Evolutionary conservation across 1,140 invertebrate species (phyloP).

Genomic region (Drosophila oshimai): DNA sequence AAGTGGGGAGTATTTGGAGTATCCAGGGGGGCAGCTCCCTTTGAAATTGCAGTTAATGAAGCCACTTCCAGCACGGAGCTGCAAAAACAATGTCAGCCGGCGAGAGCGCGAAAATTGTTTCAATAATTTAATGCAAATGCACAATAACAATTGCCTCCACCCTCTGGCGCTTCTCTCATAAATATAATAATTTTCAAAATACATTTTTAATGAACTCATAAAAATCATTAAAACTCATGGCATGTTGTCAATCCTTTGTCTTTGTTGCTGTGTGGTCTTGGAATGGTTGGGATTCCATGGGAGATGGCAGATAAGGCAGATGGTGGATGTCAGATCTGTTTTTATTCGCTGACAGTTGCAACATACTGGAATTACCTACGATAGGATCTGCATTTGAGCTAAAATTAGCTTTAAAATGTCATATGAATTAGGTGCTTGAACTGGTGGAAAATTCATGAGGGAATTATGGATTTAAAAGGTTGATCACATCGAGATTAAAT

Average conservation of each 20-base stretch:
- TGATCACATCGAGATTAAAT: not conserved
- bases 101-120: conserved; percentile 34
- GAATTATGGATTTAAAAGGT: not conserved
- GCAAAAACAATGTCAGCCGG: conserved; percentile 19
- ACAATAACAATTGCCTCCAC: conserved; percentile 29
- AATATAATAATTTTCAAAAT: conserved; percentile 45
- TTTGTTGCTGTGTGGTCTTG: conserved; percentile 25
- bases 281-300: conserved; percentile 5
- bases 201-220: conserved; percentile 46
- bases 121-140: conserved; percentile 47
- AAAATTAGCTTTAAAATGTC: conserved; percentile 20
- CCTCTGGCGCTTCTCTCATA: conserved; percentile 26
- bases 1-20: not conserved
- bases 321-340: conserved; percentile 15
- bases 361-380: conserved; percentile 13
- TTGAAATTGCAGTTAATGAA: conserved; percentile 43
- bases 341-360: conserved; percentile 19
- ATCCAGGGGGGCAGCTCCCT: not conserved
- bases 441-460: not conserved
- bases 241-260: conserved; percentile 32
- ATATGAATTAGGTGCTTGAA: conserved; percentile 11
- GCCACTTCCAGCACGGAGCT: conserved; percentile 2
- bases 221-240: conserved; percentile 30
- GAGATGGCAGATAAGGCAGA: conserved; percentile 22
- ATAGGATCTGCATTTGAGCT: conserved; percentile 14